Evolutionary conservation across 2,113 vertebrate species (phyloP), one percentile per base, ranked within the genome.

Genomic region (Columba livia): DNA sequence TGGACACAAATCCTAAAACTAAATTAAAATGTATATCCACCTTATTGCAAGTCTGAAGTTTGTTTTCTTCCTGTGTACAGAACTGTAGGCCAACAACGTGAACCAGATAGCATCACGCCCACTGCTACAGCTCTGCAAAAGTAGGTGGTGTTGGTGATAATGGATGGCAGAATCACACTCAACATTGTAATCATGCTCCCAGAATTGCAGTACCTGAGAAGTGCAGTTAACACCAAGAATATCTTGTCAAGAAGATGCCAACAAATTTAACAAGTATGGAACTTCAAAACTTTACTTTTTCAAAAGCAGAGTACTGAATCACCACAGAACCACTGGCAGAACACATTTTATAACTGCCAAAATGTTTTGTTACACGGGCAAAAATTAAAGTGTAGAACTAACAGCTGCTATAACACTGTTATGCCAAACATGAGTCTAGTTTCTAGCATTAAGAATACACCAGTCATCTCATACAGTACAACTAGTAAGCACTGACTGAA

Each of bases 171-270:
- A 94, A 98, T 98, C 97, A 97, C 98, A 97, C 97, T 95, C 96
- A 98, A 98, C 97, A 97, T 97, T 97, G 97, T 97, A 97, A 97
- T 95, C 95, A 8, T 94, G 95, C 95, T 96, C 94, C 94, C 96
- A 97, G 97, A 97, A 96, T 67, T 93, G 89, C 92, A 95, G 96
- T 98, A 98, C 97, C 98, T 98, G 97, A 97, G 98, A 98, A 98
- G 95, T 93, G 92, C 88, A 85, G 94, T 96, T 98, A 97, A 96
- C 98, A 98, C 97, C 95, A 96, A 90, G 94, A 94, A 86, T 85
- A 95, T 95, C 96, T 91, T 97, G 96, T 96, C 96, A 97, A 40
- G 88, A 77, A 57, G 74, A 93, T 88, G 94, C 90, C 92, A 95
- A 82, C 18, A 91, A 91, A 95, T 90, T 80, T 96, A 97, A 94